Base-by-base conservation (phyloP, 2,797 vertebrate genomes). In the Peromyscus eremicus region DNA sequence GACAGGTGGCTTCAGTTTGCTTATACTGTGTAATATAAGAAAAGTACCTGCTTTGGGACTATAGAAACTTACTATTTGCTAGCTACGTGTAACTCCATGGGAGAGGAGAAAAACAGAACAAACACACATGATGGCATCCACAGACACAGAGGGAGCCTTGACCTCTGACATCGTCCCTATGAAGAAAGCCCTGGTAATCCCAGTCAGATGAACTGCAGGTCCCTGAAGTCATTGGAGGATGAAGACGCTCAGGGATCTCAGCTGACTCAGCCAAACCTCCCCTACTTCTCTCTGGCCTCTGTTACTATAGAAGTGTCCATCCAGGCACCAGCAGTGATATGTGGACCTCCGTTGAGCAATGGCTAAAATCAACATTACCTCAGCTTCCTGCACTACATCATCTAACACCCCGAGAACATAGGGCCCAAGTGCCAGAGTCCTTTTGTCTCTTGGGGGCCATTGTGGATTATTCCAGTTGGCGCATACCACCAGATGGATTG, bases 161-260 rank as follows among this genome's bases (percentile, higher is more conserved):
- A 43, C 55, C 66, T 68, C 12, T 70, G 57, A 49, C 43, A 29
- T 86, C 85, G 76, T 77, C 77, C 55, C 68, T 68, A 16, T 27
- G 76, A 83, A 32, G 46, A 66, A 13, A 96, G 71, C 70, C 75
- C 89, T 62, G 94, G 97, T 96, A 95, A 90, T 91, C 97, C 96
- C 96, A 86, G 68, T 97, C 96, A 96, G 95, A 96, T 94, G 91
- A 97, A 75, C 83, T 91, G 83, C 23, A 94, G 80, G 70, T 93
- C 92, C 96, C 93, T 95, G 11, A 34, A 97, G 94, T 87, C 85
- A 85, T 92, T 95, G 87, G 90, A 57, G 91, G 83, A 62, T 40
- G 92, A 97, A 97, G 95, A 97, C 98, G 97, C 93, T 94, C 93
- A 94, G 91, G 87, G 68, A 91, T 25, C 10, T 34, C 5, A 4